Percentiles rank a stretch among this genome's conserved stretches.
Evolutionary conservation across 2,888 invertebrate genomes (phyloP).

Genomic region (Apomyelois bistriatella): DNA sequence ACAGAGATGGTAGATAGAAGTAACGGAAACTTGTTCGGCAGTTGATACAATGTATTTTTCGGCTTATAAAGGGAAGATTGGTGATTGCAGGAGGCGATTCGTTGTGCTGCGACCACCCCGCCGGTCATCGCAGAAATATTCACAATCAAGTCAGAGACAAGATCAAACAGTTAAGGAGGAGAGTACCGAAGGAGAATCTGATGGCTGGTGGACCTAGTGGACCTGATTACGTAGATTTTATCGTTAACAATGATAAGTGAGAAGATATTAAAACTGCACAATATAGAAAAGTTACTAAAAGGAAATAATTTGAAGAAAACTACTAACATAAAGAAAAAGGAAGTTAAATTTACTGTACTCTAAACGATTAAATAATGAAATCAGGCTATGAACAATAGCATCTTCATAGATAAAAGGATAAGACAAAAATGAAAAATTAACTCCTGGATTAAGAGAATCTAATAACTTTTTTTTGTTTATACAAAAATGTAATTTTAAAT

Average conservation of each 20-base stretch:
- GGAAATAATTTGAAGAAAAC: neutral
- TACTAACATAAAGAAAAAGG: neutral
- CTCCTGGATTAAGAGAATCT: no score
- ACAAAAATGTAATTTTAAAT: no score
- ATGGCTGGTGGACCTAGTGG: slow-evolving; percentile 38
- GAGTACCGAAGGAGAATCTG: slow-evolving; percentile 59
- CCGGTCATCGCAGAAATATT: slow-evolving; percentile 59
- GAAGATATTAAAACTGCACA: neutral
- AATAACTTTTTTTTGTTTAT: no score
- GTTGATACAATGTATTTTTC: slow-evolving; percentile 17
- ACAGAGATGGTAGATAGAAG: neutral
- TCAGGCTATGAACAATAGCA: no score
- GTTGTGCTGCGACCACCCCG: slow-evolving; percentile 24
- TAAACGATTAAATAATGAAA: no score
- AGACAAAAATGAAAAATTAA: no score
- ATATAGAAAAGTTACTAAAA: neutral
- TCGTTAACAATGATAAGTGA: slow-evolving; percentile 65
- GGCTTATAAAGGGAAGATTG: slow-evolving; percentile 47
- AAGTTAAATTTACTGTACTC: no score
- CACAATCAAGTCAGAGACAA: slow-evolving; percentile 54
- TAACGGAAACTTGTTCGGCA: slow-evolving; percentile 1
- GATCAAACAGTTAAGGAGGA: slow-evolving; percentile 46
- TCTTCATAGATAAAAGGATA: no score
- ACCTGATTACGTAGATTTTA: slow-evolving; percentile 65
- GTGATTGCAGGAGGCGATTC: slow-evolving; percentile 25